Evolutionary conservation across 2,113 vertebrate genomes (phyloP).

Genomic region (Saguinus midas): DNA sequence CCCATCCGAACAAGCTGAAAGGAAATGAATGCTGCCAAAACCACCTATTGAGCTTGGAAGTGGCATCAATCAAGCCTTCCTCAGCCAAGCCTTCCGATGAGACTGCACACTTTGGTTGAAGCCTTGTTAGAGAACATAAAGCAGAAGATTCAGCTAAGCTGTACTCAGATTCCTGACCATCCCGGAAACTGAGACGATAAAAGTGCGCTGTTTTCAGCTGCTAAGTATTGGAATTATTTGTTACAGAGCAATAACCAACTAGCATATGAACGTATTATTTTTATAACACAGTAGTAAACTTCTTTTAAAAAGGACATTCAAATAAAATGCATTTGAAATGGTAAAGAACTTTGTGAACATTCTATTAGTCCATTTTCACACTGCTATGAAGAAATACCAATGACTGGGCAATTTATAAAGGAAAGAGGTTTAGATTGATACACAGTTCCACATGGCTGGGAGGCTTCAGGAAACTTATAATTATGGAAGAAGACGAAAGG

Average conservation of each 20-base stretch:
- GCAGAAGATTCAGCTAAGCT: background rate
- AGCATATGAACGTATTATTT: background rate
- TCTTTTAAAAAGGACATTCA: background rate
- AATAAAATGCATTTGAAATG: background rate
- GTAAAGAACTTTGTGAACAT: background rate
- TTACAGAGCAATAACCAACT: background rate
- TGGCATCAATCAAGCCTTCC: background rate
- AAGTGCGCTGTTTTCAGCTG: background rate
- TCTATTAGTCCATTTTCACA: too few relatives aligned
- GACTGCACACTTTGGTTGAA: background rate
- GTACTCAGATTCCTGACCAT: background rate
- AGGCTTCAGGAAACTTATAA: too few relatives aligned
- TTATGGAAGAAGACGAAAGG: too few relatives aligned
- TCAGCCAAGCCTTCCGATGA: constrained; percentile 1
- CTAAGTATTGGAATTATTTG: background rate
- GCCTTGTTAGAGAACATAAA: background rate
- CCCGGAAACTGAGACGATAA: background rate
- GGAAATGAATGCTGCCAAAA: background rate
- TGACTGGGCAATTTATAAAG: too few relatives aligned
- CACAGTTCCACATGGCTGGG: too few relatives aligned
- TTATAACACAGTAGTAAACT: background rate
- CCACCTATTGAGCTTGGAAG: background rate
- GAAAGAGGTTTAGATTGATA: too few relatives aligned
- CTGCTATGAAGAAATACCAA: too few relatives aligned
- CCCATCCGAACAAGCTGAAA: background rate